Evolutionary conservation across 2,888 invertebrate species (phyloP), one percentile per base, ranked within the genome.

Genomic region (Polyploca ridens): DNA sequence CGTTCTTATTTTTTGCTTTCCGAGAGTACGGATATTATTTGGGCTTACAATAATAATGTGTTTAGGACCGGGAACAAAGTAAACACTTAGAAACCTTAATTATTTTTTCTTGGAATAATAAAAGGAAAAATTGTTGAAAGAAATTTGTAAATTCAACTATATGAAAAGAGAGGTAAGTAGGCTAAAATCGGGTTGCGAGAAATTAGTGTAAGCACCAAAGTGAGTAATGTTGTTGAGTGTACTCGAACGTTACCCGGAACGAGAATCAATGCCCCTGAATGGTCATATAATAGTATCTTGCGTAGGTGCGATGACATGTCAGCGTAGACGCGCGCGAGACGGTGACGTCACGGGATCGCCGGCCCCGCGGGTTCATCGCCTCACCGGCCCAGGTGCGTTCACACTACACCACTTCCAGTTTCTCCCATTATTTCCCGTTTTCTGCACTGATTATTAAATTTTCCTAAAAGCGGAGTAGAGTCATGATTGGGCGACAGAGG

Each of bases 271-370:
- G 78, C 72, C 76, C 77, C 72, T 75, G 74, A 75, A 79, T 77
- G 76, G 76, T 69, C 71, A 74, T 66, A 58, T 63, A 63, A 66
- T 65, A 61, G 62, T 63, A 67, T 71, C 70, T 75, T 79, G 82
- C 81, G 86, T 86, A 81, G 83, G 85, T 75, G 83, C 84, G 81
- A 78, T 77, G 82, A 77, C 79, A 79, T 75, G 78, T 77, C 79
- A 76, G 70, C 75, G 85, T 77, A 88, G 88, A 88, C 87, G 80
- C 73, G 79, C 80, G 78, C 84, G 85, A 87, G 87, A 85, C 87
- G 75, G 68, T 89, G 89, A 92, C 91, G 90, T 91, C 90, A 91
- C 91, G 84, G 90, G 90, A 87, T 87, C 87, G 88, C 83, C 84
- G 86, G 71, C 86, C 90, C 72, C 72, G 76, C 74, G 82, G 84